Evolutionary conservation across 2,888 invertebrate genomes (phyloP).

Genomic region (Pristionchus maxplancki): DNA sequence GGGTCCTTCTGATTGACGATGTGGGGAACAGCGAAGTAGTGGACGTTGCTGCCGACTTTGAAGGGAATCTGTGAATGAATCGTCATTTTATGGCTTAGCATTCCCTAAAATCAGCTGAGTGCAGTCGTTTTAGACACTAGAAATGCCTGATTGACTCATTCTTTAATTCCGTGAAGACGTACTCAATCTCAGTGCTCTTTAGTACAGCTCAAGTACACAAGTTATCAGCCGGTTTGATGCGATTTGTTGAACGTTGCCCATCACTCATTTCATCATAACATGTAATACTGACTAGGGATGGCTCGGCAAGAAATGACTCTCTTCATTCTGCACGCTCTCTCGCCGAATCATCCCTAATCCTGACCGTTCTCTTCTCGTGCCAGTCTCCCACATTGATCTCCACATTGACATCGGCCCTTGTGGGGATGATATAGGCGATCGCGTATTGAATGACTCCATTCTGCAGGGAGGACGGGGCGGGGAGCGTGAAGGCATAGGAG

Average conservation of each 20-base stretch:
- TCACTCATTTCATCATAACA: too few species aligned
- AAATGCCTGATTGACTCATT: too few species aligned
- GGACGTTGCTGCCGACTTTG: constrained; percentile 4
- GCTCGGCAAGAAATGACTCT: too few species aligned
- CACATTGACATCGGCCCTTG: constrained; percentile 29
- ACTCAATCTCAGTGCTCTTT: too few species aligned
- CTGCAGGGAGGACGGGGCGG: constrained; percentile 6
- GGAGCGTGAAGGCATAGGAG: constrained; percentile 45
- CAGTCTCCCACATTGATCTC: neutral
- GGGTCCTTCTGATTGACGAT: neutral
- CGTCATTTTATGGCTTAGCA: neutral
- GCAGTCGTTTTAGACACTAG: too few species aligned
- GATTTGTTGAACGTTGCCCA: too few species aligned
- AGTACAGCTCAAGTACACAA: too few species aligned
- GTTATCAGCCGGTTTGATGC: too few species aligned
- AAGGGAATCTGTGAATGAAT: neutral
- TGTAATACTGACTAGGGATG: too few species aligned
- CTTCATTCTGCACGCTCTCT: too few species aligned
- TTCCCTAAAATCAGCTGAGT: neutral
- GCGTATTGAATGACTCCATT: constrained; percentile 44
- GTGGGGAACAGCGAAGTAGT: constrained; percentile 37
- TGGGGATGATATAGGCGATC: constrained; percentile 42
- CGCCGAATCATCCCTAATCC: too few species aligned
- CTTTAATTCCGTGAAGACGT: too few species aligned
- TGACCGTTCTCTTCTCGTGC: constrained; percentile 19